Percentiles rank a stretch among this genome's conserved stretches.
These are phyloP conservation scores for Alouatta palliata DNA, from an alignment of 2,113 vertebrate genomes.

Conservation along the genomic window DNA sequence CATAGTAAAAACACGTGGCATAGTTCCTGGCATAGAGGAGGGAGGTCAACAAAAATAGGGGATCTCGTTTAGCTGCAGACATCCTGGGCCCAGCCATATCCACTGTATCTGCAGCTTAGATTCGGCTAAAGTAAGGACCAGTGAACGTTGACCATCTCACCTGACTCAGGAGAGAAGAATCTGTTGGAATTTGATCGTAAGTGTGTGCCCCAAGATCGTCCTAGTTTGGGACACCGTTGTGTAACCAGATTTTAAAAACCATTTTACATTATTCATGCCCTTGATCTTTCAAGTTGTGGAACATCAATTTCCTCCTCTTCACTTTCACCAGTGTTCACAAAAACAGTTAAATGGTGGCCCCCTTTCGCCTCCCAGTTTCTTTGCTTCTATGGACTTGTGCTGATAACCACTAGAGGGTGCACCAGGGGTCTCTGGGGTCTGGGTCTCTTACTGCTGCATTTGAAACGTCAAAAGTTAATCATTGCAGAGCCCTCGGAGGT, in stretches of 20 bases:
- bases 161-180: background rate
- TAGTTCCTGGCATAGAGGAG: background rate
- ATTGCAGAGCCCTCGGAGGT: background rate
- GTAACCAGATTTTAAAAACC: background rate
- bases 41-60: too few relatives aligned
- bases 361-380: background rate
- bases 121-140: background rate
- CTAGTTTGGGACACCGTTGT: background rate
- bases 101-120: background rate
- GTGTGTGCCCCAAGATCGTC: background rate
- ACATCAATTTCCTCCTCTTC: background rate
- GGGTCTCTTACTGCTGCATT: background rate
- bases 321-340: background rate
- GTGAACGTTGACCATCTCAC: background rate
- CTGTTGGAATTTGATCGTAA: background rate
- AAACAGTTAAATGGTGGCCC: background rate
- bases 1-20: fast-evolving
- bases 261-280: background rate
- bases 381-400: background rate
- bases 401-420: constrained; percentile 49
- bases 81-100: fast-evolving
- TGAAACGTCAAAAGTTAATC: background rate
- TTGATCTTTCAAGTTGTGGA: background rate
- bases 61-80: background rate
- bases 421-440: background rate